These are phyloP conservation scores for Acromyrmex echinatior DNA, from an alignment of 1,140 invertebrate species.

Conservation along the genomic window DNA sequence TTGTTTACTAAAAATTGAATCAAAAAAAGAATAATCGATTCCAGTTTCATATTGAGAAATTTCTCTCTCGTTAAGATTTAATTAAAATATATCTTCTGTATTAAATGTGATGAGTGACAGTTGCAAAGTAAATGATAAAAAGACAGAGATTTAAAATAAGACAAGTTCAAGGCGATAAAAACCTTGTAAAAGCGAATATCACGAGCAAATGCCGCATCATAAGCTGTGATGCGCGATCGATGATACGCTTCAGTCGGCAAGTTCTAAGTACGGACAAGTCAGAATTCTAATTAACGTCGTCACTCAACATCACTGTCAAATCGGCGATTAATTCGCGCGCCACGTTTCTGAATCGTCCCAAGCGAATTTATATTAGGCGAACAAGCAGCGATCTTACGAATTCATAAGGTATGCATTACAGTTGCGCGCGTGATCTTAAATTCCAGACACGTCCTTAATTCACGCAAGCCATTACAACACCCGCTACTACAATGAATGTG, in stretches of 20 bases:
- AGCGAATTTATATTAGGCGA: slow-evolving; percentile 60
- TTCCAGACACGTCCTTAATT: slow-evolving; percentile 65
- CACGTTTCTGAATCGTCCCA: slow-evolving; percentile 68
- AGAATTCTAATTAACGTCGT: slow-evolving; percentile 61
- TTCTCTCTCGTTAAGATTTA: neutral
- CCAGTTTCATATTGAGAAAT: neutral
- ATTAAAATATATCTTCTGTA: neutral
- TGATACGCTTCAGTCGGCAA: slow-evolving; percentile 36
- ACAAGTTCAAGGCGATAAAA: neutral
- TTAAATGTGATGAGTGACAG: neutral
- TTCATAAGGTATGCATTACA: slow-evolving; percentile 66
- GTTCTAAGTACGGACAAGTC: slow-evolving; percentile 55
- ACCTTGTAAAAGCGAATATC: neutral
- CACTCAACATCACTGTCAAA: slow-evolving; percentile 69
- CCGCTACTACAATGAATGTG: slow-evolving; percentile 66
- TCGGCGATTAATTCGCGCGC: slow-evolving; percentile 66
- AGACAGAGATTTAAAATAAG: neutral
- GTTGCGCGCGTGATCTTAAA: slow-evolving; percentile 43
- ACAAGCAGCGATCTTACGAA: slow-evolving; percentile 62
- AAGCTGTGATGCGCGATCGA: slow-evolving; percentile 55
- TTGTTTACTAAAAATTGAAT: neutral
- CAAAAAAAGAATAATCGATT: neutral
- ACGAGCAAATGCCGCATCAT: neutral
- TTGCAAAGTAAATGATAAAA: neutral
- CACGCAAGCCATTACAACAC: slow-evolving; percentile 73